Conservation (phyloP, 2,888 invertebrate species). For the Agonopterix heracliana region DNA sequence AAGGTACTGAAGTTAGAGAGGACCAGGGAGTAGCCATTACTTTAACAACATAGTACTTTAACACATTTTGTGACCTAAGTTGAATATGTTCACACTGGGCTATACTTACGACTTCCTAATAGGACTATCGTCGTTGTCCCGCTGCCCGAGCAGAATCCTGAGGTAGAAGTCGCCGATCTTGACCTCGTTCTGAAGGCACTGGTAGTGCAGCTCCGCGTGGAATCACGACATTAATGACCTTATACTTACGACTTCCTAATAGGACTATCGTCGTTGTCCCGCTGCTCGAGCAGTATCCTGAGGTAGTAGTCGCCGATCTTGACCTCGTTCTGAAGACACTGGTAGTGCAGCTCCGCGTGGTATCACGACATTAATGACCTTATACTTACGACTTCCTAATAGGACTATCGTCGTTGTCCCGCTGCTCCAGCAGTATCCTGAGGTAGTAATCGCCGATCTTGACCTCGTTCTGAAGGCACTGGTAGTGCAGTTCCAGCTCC, state of each 20-base stretch:
- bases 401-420: slow-evolving; percentile 88
- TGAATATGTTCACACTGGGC: too few species aligned
- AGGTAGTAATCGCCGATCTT: slow-evolving; percentile 99
- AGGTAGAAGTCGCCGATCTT: slow-evolving; percentile 99
- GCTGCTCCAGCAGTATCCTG: slow-evolving; percentile 93
- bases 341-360: too few species aligned
- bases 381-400: slow-evolving; percentile 95
- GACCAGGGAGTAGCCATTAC: too few species aligned
- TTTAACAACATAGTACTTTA: too few species aligned
- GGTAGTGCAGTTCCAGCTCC: slow-evolving; percentile 96
- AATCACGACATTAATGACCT: slow-evolving; percentile 94
- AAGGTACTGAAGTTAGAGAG: too few species aligned
- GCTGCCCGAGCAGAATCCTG: slow-evolving; percentile 93
- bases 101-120: slow-evolving; percentile 95
- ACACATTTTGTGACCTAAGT: too few species aligned
- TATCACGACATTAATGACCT: slow-evolving; percentile 94
- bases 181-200: slow-evolving; percentile 96
- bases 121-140: slow-evolving; percentile 88
- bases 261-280: slow-evolving; percentile 88
- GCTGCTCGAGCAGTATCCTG: slow-evolving; percentile 93
- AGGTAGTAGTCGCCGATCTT: slow-evolving; percentile 99
- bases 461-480: slow-evolving; percentile 96
- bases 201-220: too few species aligned
- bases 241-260: slow-evolving; percentile 95
- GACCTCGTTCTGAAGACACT: slow-evolving; percentile 96